Evolutionary conservation across 2,113 vertebrate species (phyloP), one percentile per base, ranked within the genome.

Genomic region (Xenopus laevis): DNA sequence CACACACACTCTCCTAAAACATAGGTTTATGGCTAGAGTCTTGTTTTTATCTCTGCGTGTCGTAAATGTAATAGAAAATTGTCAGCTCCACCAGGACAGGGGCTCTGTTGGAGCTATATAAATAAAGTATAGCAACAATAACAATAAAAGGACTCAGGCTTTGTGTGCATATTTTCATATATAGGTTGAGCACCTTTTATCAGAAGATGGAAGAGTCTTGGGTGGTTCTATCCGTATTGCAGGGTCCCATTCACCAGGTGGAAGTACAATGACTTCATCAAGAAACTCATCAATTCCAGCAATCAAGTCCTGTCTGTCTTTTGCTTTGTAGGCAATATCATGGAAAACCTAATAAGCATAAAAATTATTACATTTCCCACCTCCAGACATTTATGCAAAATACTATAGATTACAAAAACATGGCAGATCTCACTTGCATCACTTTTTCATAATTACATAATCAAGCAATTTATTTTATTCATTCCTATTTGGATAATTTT

Each of bases 291-390:
- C 96, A 1, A 99, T 98, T 65, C 97, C 97, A 21, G 96, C 96
- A 0, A 99, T 89, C 78, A 99, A 89, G 82, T 99, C 97, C 23
- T 96, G 93, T 79, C 95, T 90, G 83, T 98, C 94, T 90, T 95
- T 98, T 68, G 97, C 96, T 87, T 99, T 99, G 74, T 99, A 99
- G 16, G 96, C 97, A 68, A 99, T 98, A 84, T 99, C 97, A 20
- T 98, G 97, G 82, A 99, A 99, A 0, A 99, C 92, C 97, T 99
- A 71, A 0, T 2, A 17, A 76, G 44, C 0, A 63, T 17, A 70
- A 21, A 45, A 13, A 33, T 4, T 63, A 33, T 15, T 33, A 21
- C 2, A 11, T 57, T 9, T 18, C 7, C n/a, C 53, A 8, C 53
- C 12, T 12, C 53, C 16, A 16, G 16, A 57, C n/a, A 15, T 57